A percentile compares a stretch with the other conserved stretches of the same genome.
These are phyloP conservation scores for Brachyrhaphis roseni DNA, from an alignment of 2,797 vertebrate species.

Conservation along the genomic window DNA sequence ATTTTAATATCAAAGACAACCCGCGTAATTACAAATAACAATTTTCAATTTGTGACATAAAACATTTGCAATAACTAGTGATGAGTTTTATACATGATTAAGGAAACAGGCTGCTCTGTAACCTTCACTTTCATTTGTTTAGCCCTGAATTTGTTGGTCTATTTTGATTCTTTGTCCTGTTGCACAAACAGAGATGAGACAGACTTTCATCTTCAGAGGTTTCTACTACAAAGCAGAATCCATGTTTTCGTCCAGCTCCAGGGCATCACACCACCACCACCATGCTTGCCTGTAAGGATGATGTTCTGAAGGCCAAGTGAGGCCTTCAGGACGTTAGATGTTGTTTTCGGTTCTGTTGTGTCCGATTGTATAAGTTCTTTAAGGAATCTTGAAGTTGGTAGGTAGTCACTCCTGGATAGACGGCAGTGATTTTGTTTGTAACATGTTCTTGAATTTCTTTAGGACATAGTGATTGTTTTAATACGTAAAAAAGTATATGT, in stretches of 20 bases:
- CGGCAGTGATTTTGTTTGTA: background rate
- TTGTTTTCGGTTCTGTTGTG: background rate
- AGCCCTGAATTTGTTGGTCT: background rate
- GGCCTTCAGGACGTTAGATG: background rate
- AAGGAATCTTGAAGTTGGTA: background rate
- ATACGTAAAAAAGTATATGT: too few relatives aligned
- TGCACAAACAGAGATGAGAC: too few relatives aligned
- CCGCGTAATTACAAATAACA: background rate
- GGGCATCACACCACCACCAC: background rate
- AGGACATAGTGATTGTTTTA: background rate
- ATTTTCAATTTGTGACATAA: background rate
- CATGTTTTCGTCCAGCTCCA: background rate
- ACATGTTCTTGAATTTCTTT: background rate
- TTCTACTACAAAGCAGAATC: background rate
- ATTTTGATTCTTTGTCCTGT: background rate
- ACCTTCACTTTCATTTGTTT: background rate
- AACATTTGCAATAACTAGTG: background rate
- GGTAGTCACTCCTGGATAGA: background rate
- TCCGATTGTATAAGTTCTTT: background rate
- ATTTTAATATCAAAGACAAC: background rate
- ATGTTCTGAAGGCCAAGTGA: background rate
- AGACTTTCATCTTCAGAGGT: background rate
- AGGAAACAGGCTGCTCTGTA: background rate
- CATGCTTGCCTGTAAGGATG: background rate
- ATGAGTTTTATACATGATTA: background rate